Evolutionary conservation across 2,888 invertebrate species (phyloP).

Genomic region (Rhagonycha lutea): DNA sequence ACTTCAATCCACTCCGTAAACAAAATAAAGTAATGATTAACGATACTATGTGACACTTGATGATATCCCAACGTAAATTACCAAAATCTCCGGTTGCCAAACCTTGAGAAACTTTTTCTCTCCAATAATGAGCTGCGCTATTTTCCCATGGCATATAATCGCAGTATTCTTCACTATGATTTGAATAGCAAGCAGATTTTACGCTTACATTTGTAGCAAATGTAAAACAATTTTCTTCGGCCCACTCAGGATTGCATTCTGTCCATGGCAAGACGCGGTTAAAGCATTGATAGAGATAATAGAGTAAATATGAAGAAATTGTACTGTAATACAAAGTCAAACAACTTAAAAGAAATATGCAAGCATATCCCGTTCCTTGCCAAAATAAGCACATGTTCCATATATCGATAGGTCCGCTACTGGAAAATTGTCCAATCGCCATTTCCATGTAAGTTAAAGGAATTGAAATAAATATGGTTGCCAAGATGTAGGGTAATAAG

Average conservation of each 20-base stretch:
- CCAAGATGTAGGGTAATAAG: neutral
- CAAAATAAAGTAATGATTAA: neutral
- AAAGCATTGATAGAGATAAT: slow-evolving; percentile 10
- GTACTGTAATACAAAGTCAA: slow-evolving; percentile 13
- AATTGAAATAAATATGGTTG: slow-evolving; percentile 6
- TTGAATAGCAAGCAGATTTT: neutral
- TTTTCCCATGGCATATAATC: neutral
- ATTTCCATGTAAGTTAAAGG: slow-evolving; percentile 27
- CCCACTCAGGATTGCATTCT: slow-evolving; percentile 24
- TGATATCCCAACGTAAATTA: slow-evolving; percentile 1
- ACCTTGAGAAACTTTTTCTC: neutral
- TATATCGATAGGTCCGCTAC: slow-evolving; percentile 8
- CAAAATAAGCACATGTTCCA: slow-evolving; percentile 29
- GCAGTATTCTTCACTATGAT: neutral
- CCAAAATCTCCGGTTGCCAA: neutral
- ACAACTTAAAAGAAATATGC: slow-evolving; percentile 9
- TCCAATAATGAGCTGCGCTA: slow-evolving; percentile 11
- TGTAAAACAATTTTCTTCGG: slow-evolving; percentile 23
- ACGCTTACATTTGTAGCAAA: slow-evolving; percentile 2
- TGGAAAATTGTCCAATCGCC: slow-evolving; percentile 27
- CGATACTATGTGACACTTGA: neutral
- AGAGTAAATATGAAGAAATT: slow-evolving; percentile 13
- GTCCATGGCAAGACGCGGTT: slow-evolving; percentile 12
- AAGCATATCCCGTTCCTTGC: slow-evolving; percentile 19
- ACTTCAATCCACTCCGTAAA: slow-evolving; percentile 1